These are phyloP conservation scores for Sipha flava DNA, from an alignment of 1,140 invertebrate genomes.

Conservation along the genomic window DNA sequence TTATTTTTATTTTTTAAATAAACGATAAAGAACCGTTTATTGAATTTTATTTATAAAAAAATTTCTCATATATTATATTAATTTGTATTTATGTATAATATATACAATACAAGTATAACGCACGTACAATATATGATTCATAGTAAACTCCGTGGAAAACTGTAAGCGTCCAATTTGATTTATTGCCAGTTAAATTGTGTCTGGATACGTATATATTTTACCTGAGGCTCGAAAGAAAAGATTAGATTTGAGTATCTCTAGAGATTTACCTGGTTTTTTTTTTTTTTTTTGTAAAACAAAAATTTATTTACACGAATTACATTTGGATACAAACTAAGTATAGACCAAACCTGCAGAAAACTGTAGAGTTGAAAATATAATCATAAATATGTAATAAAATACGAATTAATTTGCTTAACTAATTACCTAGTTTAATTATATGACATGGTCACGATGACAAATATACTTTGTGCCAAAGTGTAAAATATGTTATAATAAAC, in stretches of 20 bases:
- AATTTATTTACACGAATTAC: background rate
- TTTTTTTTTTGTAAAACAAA: background rate
- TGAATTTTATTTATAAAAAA: too few relatives aligned
- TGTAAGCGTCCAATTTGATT: conserved; percentile 7
- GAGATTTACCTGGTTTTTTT: background rate
- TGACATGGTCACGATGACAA: too few relatives aligned
- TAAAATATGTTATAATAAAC: too few relatives aligned
- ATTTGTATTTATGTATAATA: background rate
- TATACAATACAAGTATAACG: background rate
- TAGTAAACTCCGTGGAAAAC: background rate
- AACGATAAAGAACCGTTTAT: too few relatives aligned
- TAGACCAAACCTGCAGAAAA: too few relatives aligned
- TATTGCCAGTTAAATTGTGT: conserved; percentile 9
- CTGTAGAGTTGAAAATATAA: too few relatives aligned
- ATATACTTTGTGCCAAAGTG: too few relatives aligned
- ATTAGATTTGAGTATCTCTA: background rate
- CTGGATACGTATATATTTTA: background rate
- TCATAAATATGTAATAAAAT: too few relatives aligned
- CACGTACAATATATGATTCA: background rate
- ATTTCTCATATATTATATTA: too few relatives aligned
- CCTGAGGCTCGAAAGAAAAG: background rate
- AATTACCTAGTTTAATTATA: too few relatives aligned
- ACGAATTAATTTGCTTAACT: too few relatives aligned
- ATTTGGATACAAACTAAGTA: background rate
- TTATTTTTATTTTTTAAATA: too few relatives aligned